Evolutionary conservation across 2,797 vertebrate species (phyloP), one percentile per base, ranked within the genome.

Genomic region (Peromyscus melanophrys): DNA sequence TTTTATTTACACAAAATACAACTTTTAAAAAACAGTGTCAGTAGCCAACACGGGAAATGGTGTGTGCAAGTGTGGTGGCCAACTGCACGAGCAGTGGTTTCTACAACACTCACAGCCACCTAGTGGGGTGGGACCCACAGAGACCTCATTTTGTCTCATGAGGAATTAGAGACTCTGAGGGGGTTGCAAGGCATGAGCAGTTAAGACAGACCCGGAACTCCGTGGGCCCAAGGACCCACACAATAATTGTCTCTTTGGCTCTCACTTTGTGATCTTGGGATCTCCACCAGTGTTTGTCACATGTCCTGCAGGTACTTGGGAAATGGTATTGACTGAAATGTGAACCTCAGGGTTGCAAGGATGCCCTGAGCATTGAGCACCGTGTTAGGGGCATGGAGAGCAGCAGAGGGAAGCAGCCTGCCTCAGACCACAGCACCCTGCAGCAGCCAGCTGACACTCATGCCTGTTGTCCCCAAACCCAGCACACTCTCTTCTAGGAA

Each of bases 1-100:
- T 40, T 95, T 93, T 46, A 90, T 85, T 77, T 90, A 55, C 12
- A 49, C 61, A 77, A 76, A 63, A 11, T n/a, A 49, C 29, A 65
- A 59, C 43, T n/a, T 90, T 31, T n/a, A 71, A 94, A 19, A 89
- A 65, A 5, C 5, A 27, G 19, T 8, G 14, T 63, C n/a, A 91
- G 23, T 3, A 76, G 61, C 49, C 76, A 71, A 67, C 1, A 0
- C 57, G 46, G 69, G 80, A 69, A 19, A 40, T 16, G 5, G 17
- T 17, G 11, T 76, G 73, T 92, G 23, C 55, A 52, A 59, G 31
- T 2, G 4, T 2, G 17, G 25, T 0, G 3, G 75, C 23, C 4
- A 21, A 10, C 16, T 6, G 8, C 12, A 21, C 37, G 25, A 9
- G 31, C 71, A 3, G 1, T 49, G 73, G 46, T 71, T 57, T 83